Base-by-base conservation (phyloP, 2,797 vertebrate genomes). In the Melanotaenia nigrans region DNA sequence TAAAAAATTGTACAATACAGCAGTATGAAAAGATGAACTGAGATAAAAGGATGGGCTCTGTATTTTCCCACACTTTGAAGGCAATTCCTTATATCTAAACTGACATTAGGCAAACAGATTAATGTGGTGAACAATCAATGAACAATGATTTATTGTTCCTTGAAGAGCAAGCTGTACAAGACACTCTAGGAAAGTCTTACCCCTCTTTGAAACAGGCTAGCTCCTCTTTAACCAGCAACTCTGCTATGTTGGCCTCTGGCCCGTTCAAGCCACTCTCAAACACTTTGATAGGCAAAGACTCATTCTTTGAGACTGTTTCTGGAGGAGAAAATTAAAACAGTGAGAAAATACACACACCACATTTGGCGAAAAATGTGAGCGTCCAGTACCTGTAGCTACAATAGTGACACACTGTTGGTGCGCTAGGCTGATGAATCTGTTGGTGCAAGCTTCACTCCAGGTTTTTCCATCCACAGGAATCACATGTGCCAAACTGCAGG, bases 401-500 rank as follows among this genome's bases (percentile, higher is more conserved):
- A 93, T 30, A 28, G 82, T 89, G 89, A 96, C 85, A 65, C 92
- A 85, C 78, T 96, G 96, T 65, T 95, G 85, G 73, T 92, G 87
- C 79, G 93, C 92, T 47, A 96, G 86, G 80, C 93, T 88, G 90
- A 94, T 87, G 89, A 99, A 96, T 70, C 92, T 92, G 68, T 88
- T 55, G 25, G 88, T 95, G 80, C 95, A 95, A 71, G 91, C 65
- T 25, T 86, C 86, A 57, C 85, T 94, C 97, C 97, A 99, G 1
- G 79, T 85, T 13, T 75, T 38, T 84, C 92, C 88, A 38, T 84
- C 86, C 18, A 65, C 33, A 74, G 96, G 95, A 85, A 87, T 80
- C 81, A 97, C 92, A 56, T 89, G 90, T 38, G 93, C 93, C 90
- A 99, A 87, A 66, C 90, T 93, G 93, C 96, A 98, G 74, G 85